Conservation (phyloP, 2,888 invertebrate genomes). For the Pecten maximus region DNA sequence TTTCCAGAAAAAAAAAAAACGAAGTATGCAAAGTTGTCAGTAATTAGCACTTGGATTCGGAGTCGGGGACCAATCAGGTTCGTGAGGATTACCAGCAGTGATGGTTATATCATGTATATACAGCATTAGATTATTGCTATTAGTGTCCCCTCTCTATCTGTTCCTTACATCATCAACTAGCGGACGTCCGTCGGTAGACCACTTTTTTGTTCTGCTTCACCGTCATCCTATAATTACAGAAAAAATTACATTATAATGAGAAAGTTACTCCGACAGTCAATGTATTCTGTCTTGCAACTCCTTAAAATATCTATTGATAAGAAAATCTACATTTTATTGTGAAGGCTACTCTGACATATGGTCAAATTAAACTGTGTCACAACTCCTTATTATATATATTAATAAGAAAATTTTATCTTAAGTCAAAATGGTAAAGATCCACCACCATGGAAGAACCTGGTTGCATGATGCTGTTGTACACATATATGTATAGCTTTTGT, state of each 20-base stretch:
- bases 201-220: conserved; percentile 39
- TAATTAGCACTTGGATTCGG: neutral
- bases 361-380: too few species aligned
- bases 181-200: conserved; percentile 49
- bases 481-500: too few species aligned
- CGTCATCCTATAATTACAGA: neutral
- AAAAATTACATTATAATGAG: neutral
- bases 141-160: neutral
- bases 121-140: neutral
- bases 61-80: neutral
- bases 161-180: conserved; percentile 41
- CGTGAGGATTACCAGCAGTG: neutral
- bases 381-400: too few species aligned
- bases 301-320: too few species aligned
- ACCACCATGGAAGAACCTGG: too few species aligned
- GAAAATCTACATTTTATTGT: too few species aligned
- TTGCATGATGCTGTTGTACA: too few species aligned
- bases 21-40: neutral
- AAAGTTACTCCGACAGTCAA: neutral
- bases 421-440: too few species aligned
- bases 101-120: neutral
- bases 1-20: neutral
- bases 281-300: too few species aligned
- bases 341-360: too few species aligned
- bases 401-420: too few species aligned